phyloP scores from a whole-genome alignment of 1,140 invertebrate genomes.

The Trissolcus basalis region DNA sequence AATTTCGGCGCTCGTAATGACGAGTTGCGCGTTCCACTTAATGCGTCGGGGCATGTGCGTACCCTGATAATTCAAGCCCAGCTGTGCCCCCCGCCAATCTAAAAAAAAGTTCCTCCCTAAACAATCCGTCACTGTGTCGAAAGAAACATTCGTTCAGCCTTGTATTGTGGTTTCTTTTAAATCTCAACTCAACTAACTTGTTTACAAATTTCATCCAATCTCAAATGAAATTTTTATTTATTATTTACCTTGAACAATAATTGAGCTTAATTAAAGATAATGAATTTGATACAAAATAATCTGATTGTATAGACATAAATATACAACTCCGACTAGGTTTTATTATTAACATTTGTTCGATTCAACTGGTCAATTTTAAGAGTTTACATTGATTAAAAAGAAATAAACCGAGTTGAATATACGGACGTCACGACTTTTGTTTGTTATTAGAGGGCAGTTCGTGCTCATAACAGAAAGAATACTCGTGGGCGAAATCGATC shows the following conservation, averaged over 20 bases:
- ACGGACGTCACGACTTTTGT: constrained; percentile 24
- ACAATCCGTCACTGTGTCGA: constrained; percentile 25
- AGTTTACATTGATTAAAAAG: too few species aligned
- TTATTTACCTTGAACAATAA: too few species aligned
- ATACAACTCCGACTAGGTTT: too few species aligned
- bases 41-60: constrained; percentile 28
- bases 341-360: too few species aligned
- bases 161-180: neutral
- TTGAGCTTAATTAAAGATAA: too few species aligned
- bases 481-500: constrained; percentile 33
- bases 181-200: neutral
- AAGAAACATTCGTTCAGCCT: neutral
- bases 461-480: constrained; percentile 35
- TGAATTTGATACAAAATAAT: too few species aligned
- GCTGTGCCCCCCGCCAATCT: constrained; percentile 18
- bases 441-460: constrained; percentile 25
- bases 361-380: too few species aligned
- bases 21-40: constrained; percentile 47
- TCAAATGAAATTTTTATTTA: too few species aligned
- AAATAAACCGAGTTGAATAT: neutral
- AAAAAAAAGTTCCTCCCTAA: constrained; percentile 17
- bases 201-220: neutral
- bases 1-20: constrained; percentile 48
- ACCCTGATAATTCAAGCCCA: constrained; percentile 30
- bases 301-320: too few species aligned